Conservation (phyloP, 2,113 vertebrate species). For the Tachysurus fulvidraco region DNA sequence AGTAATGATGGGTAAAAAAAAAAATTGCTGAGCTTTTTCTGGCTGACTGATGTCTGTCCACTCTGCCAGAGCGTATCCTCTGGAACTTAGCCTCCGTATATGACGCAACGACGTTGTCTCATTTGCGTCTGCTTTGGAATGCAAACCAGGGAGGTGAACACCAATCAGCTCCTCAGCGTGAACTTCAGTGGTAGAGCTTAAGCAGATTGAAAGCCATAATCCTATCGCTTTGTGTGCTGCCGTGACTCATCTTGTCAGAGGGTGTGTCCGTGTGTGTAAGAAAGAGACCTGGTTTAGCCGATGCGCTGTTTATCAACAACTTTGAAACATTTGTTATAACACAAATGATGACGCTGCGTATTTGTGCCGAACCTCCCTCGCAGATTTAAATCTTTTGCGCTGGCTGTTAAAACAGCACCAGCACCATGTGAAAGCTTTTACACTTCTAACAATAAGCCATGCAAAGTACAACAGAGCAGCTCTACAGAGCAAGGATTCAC, state of each 20-base stretch:
- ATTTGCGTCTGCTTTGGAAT: conserved; percentile 52
- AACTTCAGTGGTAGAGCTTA: background rate
- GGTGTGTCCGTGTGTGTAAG: background rate
- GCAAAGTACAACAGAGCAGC: background rate
- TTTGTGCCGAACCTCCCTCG: background rate
- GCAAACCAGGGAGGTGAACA: conserved; percentile 26
- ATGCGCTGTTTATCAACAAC: background rate
- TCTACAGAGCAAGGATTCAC: background rate
- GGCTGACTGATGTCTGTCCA: background rate
- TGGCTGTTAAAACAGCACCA: background rate
- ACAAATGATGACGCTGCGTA: no score
- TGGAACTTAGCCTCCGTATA: background rate
- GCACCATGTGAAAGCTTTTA: background rate
- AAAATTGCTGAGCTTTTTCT: background rate
- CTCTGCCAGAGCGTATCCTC: background rate
- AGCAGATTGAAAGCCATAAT: background rate
- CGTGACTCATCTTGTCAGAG: background rate
- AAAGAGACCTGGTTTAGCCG: background rate
- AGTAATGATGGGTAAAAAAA: background rate
- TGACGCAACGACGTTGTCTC: conserved; percentile 25
- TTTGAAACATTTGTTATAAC: no score
- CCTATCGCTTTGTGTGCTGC: background rate
- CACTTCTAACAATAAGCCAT: background rate
- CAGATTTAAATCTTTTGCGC: background rate
- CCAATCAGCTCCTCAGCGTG: background rate